These are phyloP conservation scores for Dipodomys merriami DNA, from an alignment of 2,113 vertebrate genomes.

Conservation along the genomic window DNA sequence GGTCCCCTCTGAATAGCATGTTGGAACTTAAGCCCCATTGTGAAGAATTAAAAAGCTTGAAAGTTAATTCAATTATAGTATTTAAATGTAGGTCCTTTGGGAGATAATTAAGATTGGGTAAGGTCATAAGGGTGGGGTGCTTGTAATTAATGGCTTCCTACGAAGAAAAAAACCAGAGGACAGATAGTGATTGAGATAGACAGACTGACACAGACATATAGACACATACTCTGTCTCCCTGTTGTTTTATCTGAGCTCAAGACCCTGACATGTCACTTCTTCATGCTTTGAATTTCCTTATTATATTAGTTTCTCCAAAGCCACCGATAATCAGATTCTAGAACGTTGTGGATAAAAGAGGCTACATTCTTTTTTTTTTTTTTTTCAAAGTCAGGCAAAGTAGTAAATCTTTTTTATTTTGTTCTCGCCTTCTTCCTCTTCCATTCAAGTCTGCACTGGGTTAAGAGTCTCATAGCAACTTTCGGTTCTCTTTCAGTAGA, in stretches of 20 bases:
- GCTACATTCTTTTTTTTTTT: background rate
- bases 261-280: background rate
- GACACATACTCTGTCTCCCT: background rate
- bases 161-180: background rate
- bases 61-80: too few relatives aligned
- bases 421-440: background rate
- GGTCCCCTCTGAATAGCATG: background rate
- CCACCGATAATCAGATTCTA: background rate
- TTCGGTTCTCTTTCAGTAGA: slow-evolving; percentile 78
- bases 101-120: background rate
- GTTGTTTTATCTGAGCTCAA: background rate
- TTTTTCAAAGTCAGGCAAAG: slow-evolving; percentile 59
- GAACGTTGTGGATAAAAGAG: slow-evolving; percentile 41
- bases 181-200: background rate
- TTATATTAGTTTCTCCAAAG: background rate
- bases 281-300: background rate
- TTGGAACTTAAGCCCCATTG: background rate
- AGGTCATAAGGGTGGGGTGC: background rate
- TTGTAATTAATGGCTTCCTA: background rate
- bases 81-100: background rate
- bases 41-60: background rate
- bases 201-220: background rate
- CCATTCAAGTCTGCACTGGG: slow-evolving; percentile 32
- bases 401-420: background rate
- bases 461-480: slow-evolving; percentile 71